Evolutionary conservation across 2,113 vertebrate genomes (phyloP).

Genomic region (Myotis brandtii): DNA sequence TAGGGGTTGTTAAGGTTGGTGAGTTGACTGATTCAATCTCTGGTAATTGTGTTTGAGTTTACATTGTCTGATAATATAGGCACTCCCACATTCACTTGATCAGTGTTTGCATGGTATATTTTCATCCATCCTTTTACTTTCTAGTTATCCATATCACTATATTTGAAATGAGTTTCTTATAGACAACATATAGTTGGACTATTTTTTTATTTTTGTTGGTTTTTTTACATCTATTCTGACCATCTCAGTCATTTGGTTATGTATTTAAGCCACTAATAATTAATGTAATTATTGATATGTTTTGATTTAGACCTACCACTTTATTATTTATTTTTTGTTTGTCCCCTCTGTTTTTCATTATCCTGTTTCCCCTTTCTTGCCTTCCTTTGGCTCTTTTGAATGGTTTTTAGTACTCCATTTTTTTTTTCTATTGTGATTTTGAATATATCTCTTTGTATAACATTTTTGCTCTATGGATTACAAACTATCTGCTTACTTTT

Average conservation of each 20-base stretch:
- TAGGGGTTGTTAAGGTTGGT: background rate
- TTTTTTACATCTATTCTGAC: background rate
- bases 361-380: no score
- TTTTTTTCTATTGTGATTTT: background rate
- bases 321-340: background rate
- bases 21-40: background rate
- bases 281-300: background rate
- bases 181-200: background rate
- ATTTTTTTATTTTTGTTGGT: background rate
- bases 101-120: background rate
- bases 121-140: background rate
- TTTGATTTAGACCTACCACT: background rate
- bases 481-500: background rate
- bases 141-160: background rate
- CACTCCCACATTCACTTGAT: background rate
- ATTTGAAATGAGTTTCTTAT: background rate
- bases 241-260: background rate
- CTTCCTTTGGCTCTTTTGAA: no score
- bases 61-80: background rate
- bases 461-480: background rate
- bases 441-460: background rate
- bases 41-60: background rate
- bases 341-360: no score
- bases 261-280: background rate
- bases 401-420: no score